Percentiles rank a stretch among this genome's conserved stretches.
Evolutionary conservation across 2,888 invertebrate species (phyloP).

Genomic region (Oscheius sp.): DNA sequence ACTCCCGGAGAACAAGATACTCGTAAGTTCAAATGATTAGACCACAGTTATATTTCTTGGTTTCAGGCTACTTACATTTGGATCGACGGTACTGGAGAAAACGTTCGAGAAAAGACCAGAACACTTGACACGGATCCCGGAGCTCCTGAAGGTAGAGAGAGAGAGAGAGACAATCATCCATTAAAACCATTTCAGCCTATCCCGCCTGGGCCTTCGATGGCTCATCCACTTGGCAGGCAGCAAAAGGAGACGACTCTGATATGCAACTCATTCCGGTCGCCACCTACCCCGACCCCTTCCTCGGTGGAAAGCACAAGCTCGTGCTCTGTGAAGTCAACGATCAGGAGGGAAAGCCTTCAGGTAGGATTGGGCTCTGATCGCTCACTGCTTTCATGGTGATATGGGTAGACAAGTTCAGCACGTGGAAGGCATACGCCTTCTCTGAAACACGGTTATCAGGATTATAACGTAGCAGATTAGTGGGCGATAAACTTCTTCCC

Average conservation of each 20-base stretch:
- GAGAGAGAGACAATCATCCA: neutral
- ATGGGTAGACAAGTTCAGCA: slow-evolving; percentile 1
- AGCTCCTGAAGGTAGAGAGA: slow-evolving; percentile 75
- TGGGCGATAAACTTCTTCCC: slow-evolving; percentile 11
- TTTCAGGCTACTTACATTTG: slow-evolving; percentile 85
- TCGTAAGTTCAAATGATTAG: slow-evolving; percentile 10
- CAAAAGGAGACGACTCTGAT: slow-evolving; percentile 71
- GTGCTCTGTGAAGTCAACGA: slow-evolving; percentile 80
- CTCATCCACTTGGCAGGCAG: slow-evolving; percentile 85
- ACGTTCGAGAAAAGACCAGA: slow-evolving; percentile 86
- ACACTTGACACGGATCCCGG: slow-evolving; percentile 86
- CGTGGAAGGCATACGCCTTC: slow-evolving; percentile 19
- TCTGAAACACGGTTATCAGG: slow-evolving; percentile 25
- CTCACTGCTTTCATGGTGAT: neutral
- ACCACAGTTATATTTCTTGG: neutral
- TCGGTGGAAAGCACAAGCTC: slow-evolving; percentile 56
- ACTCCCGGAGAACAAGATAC: slow-evolving; percentile 42
- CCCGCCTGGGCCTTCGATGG: slow-evolving; percentile 95
- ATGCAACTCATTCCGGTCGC: slow-evolving; percentile 71
- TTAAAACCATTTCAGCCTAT: slow-evolving; percentile 74
- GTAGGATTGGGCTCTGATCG: slow-evolving; percentile 74
- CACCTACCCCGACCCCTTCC: slow-evolving; percentile 63
- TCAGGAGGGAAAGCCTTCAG: slow-evolving; percentile 85
- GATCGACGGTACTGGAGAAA: slow-evolving; percentile 93
- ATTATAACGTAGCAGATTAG: slow-evolving; percentile 26